Conservation (phyloP, 1,140 invertebrate species). For the Drosophila virilis region DNA sequence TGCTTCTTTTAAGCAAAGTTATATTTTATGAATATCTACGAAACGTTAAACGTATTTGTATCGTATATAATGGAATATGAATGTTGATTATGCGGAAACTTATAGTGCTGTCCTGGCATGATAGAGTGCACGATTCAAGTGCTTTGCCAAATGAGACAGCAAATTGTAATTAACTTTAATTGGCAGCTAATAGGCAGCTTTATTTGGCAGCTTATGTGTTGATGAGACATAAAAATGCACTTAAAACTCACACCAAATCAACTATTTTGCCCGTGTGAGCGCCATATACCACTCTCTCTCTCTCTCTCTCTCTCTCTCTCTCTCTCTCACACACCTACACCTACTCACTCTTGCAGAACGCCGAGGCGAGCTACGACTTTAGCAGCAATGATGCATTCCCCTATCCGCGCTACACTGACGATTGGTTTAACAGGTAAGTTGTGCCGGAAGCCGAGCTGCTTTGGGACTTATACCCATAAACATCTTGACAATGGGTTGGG, state of each 20-base stretch:
- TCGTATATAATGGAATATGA: neutral
- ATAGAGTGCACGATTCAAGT: neutral
- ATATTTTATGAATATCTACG: too few relatives aligned
- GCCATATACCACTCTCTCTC: neutral
- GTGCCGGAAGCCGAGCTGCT: constrained; percentile 21
- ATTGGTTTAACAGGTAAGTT: constrained; percentile 98
- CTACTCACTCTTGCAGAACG: constrained; percentile 88
- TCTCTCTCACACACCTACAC: neutral
- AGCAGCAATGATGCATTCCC: constrained; percentile 99
- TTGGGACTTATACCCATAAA: constrained; percentile 18
- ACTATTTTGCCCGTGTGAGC: neutral
- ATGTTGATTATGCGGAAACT: neutral
- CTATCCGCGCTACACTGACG: constrained; percentile 98
- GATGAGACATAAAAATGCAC: constrained; percentile 39
- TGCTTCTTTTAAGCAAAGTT: too few relatives aligned
- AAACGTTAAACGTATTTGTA: too few relatives aligned
- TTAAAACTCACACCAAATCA: constrained; percentile 21
- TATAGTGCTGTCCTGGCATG: neutral
- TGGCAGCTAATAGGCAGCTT: neutral
- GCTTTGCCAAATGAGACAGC: neutral
- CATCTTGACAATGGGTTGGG: neutral
- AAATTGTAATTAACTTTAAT: constrained; percentile 18
- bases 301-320: too few relatives aligned
- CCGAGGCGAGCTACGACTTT: constrained; percentile 98
- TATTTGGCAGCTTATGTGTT: neutral